A percentile compares a stretch with the other conserved stretches of the same genome.
These are phyloP conservation scores for Drosophila sordidula DNA, from an alignment of 2,888 invertebrate species.

Conservation along the genomic window DNA sequence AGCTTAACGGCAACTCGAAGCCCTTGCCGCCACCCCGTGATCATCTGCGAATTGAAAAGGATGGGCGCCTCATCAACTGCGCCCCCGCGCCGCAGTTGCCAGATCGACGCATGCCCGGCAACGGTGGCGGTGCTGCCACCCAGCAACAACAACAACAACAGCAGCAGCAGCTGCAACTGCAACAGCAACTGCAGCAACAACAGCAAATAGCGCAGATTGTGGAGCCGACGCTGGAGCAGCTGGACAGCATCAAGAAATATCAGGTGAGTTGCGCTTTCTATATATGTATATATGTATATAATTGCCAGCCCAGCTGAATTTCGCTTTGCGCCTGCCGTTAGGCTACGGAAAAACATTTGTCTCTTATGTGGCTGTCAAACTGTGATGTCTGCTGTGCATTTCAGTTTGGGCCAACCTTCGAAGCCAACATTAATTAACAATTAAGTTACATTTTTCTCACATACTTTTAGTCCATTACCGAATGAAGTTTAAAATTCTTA, in stretches of 20 bases:
- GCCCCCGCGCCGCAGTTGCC: constrained; percentile 89
- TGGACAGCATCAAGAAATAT: constrained; percentile 96
- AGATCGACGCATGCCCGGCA: constrained; percentile 86
- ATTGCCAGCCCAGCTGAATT: not conserved
- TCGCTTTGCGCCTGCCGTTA: constrained; percentile 46
- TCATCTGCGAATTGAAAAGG: constrained; percentile 88
- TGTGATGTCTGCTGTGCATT: not conserved
- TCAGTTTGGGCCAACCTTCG: not conserved
- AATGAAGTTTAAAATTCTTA: too few species aligned
- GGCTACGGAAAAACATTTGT: constrained; percentile 33
- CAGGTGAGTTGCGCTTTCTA: constrained; percentile 89
- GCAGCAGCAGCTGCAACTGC: constrained; percentile 73
- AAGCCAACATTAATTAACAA: too few species aligned
- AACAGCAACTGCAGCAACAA: constrained; percentile 26
- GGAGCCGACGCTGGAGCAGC: constrained; percentile 93
- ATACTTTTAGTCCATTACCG: not conserved
- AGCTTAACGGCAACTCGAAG: constrained; percentile 85
- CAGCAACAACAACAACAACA: constrained; percentile 34
- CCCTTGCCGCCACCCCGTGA: constrained; percentile 88
- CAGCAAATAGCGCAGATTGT: constrained; percentile 85
- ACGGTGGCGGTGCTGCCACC: constrained; percentile 29
- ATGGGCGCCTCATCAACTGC: constrained; percentile 87
- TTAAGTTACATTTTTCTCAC: not conserved
- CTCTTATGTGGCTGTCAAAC: constrained; percentile 14
- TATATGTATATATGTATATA: not conserved